phyloP scores from a whole-genome alignment of 2,888 invertebrate species.

The Drymonia ruficornis region DNA sequence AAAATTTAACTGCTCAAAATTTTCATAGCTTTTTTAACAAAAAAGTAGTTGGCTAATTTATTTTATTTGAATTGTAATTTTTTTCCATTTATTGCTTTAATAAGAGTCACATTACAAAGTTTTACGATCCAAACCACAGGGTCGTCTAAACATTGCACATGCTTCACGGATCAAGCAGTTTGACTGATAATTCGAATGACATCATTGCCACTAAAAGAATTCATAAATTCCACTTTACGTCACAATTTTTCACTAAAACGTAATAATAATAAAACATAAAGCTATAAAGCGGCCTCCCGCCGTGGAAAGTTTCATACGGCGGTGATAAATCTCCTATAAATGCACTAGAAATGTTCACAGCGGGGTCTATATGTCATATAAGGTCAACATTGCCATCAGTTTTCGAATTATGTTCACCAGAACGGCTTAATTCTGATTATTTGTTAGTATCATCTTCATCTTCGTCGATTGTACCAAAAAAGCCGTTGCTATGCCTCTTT shows the following conservation, averaged over 20 bases:
- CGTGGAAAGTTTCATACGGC: conserved; percentile 48
- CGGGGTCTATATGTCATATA: conserved; percentile 44
- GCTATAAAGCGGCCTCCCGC: conserved; percentile 45
- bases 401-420: conserved; percentile 42
- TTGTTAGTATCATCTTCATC: conserved; percentile 36
- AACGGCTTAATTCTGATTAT: conserved; percentile 52
- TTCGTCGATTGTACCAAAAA: conserved; percentile 32
- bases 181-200: conserved; percentile 15
- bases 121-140: conserved; percentile 8
- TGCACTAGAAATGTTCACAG: conserved; percentile 54
- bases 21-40: no score
- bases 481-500: conserved; percentile 41
- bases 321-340: conserved; percentile 54
- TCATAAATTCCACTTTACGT: conserved; percentile 15
- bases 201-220: conserved; percentile 6
- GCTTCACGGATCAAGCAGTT: background rate
- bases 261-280: conserved; percentile 46
- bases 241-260: conserved; percentile 31
- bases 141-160: conserved; percentile 8
- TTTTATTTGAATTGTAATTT: no score
- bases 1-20: no score
- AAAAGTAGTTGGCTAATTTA: no score
- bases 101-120: background rate
- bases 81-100: background rate
- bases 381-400: conserved; percentile 53